Conservation (phyloP, 2,797 vertebrate species). For the Chelon auratus region DNA sequence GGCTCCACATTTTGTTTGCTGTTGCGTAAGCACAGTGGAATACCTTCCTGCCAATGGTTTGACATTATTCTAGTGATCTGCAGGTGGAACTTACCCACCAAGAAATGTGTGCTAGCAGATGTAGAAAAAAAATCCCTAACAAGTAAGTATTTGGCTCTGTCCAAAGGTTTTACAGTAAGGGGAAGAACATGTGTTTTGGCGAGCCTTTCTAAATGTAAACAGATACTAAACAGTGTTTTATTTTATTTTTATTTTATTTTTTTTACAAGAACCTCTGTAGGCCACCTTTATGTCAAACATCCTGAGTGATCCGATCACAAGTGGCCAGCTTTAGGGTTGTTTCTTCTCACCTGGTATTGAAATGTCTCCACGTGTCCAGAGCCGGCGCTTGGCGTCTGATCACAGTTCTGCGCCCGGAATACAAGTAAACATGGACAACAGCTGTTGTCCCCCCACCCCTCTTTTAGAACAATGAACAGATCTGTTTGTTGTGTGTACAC, state of each 20-base stretch:
- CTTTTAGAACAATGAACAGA: no score
- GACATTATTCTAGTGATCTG: slow-evolving; percentile 1
- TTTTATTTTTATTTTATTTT: slow-evolving; percentile 6
- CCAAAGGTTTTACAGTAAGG: not conserved
- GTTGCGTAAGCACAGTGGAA: not conserved
- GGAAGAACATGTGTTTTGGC: not conserved
- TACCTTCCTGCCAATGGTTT: not conserved
- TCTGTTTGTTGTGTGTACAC: no score
- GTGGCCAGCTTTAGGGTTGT: no score
- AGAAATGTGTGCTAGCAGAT: slow-evolving; percentile 11
- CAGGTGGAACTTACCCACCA: not conserved
- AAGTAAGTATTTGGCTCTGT: slow-evolving; percentile 11
- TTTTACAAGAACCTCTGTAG: not conserved
- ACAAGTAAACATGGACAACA: no score
- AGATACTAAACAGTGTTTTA: not conserved
- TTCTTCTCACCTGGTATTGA: no score
- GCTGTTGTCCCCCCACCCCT: no score
- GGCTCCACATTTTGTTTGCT: not conserved
- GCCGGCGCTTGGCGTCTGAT: no score
- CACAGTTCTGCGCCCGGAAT: no score
- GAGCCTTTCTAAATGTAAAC: not conserved
- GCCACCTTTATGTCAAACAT: not conserved
- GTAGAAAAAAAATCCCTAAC: not conserved
- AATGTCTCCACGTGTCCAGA: no score
- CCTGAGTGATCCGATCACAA: no score